phyloP scores from a whole-genome alignment of 1,140 invertebrate genomes.

The Planococcus citri region DNA sequence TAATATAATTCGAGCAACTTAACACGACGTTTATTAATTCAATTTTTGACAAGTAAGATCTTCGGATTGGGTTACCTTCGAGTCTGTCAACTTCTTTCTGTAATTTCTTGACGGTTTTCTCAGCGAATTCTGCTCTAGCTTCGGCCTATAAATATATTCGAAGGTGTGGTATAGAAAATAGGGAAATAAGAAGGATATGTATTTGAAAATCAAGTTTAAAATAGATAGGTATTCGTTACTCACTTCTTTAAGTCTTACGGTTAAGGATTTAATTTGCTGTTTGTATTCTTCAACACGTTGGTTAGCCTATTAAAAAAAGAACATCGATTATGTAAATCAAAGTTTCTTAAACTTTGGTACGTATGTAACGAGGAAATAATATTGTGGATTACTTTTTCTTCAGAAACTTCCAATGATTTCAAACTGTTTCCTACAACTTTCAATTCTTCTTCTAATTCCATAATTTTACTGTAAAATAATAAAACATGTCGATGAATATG shows the following conservation, averaged over 20 bases:
- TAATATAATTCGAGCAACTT: no score
- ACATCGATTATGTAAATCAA: no score
- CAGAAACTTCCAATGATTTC: slow-evolving; percentile 98
- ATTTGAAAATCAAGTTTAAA: no score
- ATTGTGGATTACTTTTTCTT: slow-evolving; percentile 83
- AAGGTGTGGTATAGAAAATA: no score
- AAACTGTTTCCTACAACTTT: slow-evolving; percentile 99
- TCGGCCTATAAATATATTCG: slow-evolving; percentile 57
- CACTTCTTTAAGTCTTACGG: slow-evolving; percentile 89
- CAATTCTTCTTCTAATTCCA: slow-evolving; percentile 98
- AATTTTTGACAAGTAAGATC: no score
- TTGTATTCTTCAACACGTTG: slow-evolving; percentile 99
- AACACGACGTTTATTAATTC: no score
- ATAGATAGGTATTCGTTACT: slow-evolving; percentile 1
- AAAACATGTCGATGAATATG: no score
- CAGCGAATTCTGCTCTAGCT: slow-evolving; percentile 96
- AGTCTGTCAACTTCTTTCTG: slow-evolving; percentile 99
- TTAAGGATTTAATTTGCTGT: slow-evolving; percentile 93
- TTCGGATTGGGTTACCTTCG: slow-evolving; percentile 63
- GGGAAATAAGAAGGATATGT: no score
- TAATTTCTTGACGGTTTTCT: slow-evolving; percentile 98
- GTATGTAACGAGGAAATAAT: no score
- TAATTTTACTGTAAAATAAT: slow-evolving; percentile 84
- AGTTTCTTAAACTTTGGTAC: no score
- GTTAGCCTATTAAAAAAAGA: slow-evolving; percentile 55